Evolutionary conservation across 2,113 vertebrate genomes (phyloP).

Genomic region (Microtus pennsylvanicus): DNA sequence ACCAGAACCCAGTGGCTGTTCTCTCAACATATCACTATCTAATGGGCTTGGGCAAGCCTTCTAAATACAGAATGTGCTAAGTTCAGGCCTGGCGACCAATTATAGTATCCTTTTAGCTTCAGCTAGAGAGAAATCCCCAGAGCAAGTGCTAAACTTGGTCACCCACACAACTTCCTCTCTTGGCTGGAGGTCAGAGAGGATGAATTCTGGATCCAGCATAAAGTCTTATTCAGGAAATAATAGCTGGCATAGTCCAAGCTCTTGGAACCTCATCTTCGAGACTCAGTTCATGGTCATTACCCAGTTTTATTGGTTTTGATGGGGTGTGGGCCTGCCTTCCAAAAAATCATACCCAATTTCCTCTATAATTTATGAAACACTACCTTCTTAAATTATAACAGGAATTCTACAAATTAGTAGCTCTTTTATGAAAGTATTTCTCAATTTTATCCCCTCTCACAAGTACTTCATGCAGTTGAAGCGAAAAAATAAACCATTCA

Average conservation of each 20-base stretch:
- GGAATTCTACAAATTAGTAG: constrained; percentile 72
- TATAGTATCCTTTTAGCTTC: constrained; percentile 84
- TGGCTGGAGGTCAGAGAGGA: constrained; percentile 82
- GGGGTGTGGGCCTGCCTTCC: constrained; percentile 37
- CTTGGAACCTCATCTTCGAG: constrained; percentile 80
- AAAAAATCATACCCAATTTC: constrained; percentile 15
- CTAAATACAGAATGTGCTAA: constrained; percentile 83
- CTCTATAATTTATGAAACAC: constrained; percentile 25
- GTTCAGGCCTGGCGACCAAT: constrained; percentile 76
- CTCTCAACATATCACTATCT: constrained; percentile 59
- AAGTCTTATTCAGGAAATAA: constrained; percentile 75
- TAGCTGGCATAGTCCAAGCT: constrained; percentile 57
- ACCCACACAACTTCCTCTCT: constrained; percentile 80
- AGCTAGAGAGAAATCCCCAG: constrained; percentile 82
- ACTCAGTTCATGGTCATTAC: constrained; percentile 60
- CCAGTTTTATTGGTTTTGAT: constrained; percentile 73
- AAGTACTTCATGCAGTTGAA: constrained; percentile 78
- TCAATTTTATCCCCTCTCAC: constrained; percentile 31
- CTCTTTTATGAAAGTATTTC: constrained; percentile 74
- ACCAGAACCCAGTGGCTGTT: not conserved
- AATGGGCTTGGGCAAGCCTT: constrained; percentile 78
- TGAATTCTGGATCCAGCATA: constrained; percentile 75
- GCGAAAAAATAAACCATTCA: not conserved
- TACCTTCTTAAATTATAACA: constrained; percentile 75
- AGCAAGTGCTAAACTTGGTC: constrained; percentile 85